Percentiles rank a stretch among this genome's conserved stretches.
phyloP scores from a whole-genome alignment of 2,113 vertebrate genomes.

The Tupaia tana region DNA sequence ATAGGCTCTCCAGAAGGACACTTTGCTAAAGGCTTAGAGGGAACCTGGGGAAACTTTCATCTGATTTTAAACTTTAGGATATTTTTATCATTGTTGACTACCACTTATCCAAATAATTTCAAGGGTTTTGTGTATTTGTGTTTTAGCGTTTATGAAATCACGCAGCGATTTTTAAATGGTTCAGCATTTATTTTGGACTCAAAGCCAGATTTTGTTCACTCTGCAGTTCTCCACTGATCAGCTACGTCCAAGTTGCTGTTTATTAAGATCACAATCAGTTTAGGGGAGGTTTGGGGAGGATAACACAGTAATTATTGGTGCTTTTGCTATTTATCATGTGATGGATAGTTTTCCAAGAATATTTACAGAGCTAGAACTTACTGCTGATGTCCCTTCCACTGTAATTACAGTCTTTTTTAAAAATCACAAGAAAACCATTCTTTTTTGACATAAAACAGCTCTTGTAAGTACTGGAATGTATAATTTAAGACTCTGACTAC shows the following conservation, averaged over 20 bases:
- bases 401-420: constrained; percentile 48
- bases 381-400: not conserved
- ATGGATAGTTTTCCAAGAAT: constrained; percentile 34
- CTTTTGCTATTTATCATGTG: constrained; percentile 8
- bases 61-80: constrained; percentile 35
- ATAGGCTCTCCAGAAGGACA: not conserved
- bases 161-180: constrained; percentile 63
- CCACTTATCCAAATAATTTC: constrained; percentile 40
- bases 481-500: constrained; percentile 48
- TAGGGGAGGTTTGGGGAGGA: not conserved
- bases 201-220: constrained; percentile 14
- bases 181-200: constrained; percentile 56
- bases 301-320: not conserved
- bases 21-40: not conserved
- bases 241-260: not conserved
- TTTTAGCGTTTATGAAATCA: constrained; percentile 52
- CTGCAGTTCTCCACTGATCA: constrained; percentile 13
- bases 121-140: constrained; percentile 48
- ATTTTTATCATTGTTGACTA: constrained; percentile 58
- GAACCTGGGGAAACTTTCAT: constrained; percentile 15
- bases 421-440: constrained; percentile 38
- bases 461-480: constrained; percentile 33
- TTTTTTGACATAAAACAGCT: not conserved
- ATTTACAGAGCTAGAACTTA: not conserved
- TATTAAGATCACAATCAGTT: not conserved